phyloP scores from a whole-genome alignment of 2,797 vertebrate genomes.

The Arnoldichthys spilopterus region DNA sequence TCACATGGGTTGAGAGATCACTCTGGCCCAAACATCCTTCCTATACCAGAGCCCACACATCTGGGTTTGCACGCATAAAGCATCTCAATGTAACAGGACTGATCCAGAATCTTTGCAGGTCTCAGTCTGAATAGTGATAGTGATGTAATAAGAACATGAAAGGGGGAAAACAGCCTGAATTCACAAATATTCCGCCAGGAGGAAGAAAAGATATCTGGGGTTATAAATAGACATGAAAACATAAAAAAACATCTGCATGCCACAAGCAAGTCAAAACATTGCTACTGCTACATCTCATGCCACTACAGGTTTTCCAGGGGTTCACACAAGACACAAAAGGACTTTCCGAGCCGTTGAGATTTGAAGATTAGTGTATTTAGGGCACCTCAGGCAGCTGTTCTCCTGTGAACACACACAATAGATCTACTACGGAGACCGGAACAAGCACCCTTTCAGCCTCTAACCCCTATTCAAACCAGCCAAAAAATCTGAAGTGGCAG shows the following conservation, averaged over 20 bases:
- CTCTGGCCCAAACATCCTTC: background rate
- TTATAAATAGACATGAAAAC: background rate
- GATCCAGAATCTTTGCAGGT: background rate
- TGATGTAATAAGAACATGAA: background rate
- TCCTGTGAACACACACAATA: constrained; percentile 9
- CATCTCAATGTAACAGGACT: background rate
- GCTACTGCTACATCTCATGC: constrained; percentile 13
- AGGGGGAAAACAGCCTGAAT: background rate
- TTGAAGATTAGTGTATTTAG: constrained; percentile 39
- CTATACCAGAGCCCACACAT: background rate
- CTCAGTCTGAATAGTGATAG: background rate
- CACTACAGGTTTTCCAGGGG: background rate
- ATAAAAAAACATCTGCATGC: background rate
- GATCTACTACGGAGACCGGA: constrained; percentile 1
- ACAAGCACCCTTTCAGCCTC: constrained; percentile 9
- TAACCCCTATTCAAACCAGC: constrained; percentile 9
- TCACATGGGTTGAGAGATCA: background rate
- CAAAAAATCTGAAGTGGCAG: constrained; percentile 12
- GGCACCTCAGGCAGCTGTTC: constrained; percentile 40
- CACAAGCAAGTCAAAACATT: constrained; percentile 1
- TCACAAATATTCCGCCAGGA: background rate
- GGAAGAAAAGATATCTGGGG: background rate
- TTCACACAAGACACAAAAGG: constrained; percentile 28
- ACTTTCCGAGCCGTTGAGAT: constrained; percentile 33
- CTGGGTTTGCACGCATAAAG: background rate